These are phyloP conservation scores for Centropus bengalensis DNA, from an alignment of 2,113 vertebrate genomes.

Conservation along the genomic window DNA sequence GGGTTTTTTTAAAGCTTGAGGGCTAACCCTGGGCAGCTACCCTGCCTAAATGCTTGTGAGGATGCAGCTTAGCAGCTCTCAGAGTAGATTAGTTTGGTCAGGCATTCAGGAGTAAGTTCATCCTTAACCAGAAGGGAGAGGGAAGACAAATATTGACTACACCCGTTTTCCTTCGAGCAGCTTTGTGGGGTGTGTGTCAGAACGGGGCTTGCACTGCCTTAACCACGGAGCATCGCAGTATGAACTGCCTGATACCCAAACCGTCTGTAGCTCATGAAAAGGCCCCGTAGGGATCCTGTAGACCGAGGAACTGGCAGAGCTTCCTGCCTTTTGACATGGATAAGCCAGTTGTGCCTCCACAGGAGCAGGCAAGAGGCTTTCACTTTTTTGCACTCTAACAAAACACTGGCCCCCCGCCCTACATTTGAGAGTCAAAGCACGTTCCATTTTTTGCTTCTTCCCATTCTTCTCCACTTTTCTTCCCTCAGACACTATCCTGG, in stretches of 20 bases:
- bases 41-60: background rate
- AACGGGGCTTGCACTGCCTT: background rate
- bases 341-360: background rate
- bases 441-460: background rate
- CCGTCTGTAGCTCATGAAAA: accelerated
- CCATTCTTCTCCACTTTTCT: background rate
- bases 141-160: background rate
- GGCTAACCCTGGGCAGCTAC: background rate
- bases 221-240: accelerated
- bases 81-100: background rate
- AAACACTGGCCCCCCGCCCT: background rate
- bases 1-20: background rate
- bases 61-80: background rate
- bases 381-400: accelerated
- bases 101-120: background rate
- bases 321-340: background rate
- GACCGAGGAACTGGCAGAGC: background rate
- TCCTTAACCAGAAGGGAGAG: background rate
- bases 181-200: background rate
- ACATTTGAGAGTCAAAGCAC: background rate
- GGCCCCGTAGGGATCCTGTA: background rate
- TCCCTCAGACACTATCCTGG: background rate
- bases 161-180: background rate
- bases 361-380: background rate
- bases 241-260: background rate